phyloP scores from a whole-genome alignment of 2,888 invertebrate genomes.

The Toxonevra muliebris region DNA sequence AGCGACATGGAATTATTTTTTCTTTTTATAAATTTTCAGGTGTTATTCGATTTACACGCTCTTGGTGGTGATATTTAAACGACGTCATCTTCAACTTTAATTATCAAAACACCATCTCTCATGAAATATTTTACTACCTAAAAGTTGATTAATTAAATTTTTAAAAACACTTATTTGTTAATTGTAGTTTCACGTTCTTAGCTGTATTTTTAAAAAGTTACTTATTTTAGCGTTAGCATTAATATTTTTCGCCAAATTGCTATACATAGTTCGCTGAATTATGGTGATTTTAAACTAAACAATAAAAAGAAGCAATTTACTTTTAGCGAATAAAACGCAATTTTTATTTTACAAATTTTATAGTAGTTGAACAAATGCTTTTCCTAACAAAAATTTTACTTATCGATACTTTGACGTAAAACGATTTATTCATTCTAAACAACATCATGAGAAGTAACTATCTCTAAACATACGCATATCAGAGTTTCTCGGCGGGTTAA shows the following conservation, averaged over 20 bases:
- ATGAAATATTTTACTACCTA: too few relatives aligned
- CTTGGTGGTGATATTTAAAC: slow-evolving; percentile 55
- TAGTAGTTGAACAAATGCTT: neutral
- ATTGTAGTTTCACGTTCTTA: neutral
- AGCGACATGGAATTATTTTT: neutral
- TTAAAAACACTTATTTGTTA: neutral
- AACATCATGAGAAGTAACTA: slow-evolving; percentile 58
- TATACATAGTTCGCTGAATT: too few relatives aligned
- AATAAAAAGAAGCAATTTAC: neutral
- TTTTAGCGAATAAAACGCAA: neutral
- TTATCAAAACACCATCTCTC: neutral
- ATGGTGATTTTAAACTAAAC: too few relatives aligned
- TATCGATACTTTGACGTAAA: too few relatives aligned
- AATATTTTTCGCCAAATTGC: too few relatives aligned
- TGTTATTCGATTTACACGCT: slow-evolving; percentile 58
- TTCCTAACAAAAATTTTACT: too few relatives aligned
- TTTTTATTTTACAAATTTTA: neutral
- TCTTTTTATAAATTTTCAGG: slow-evolving; percentile 36
- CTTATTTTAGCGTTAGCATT: too few relatives aligned
- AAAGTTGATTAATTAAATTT: too few relatives aligned
- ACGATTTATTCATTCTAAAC: too few relatives aligned
- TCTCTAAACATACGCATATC: slow-evolving; percentile 56
- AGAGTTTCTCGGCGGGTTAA: slow-evolving; percentile 54
- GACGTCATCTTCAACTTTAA: neutral
- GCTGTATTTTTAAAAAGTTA: neutral